Base-by-base conservation (phyloP, 1,140 invertebrate genomes). In the Dreissena polymorpha region DNA sequence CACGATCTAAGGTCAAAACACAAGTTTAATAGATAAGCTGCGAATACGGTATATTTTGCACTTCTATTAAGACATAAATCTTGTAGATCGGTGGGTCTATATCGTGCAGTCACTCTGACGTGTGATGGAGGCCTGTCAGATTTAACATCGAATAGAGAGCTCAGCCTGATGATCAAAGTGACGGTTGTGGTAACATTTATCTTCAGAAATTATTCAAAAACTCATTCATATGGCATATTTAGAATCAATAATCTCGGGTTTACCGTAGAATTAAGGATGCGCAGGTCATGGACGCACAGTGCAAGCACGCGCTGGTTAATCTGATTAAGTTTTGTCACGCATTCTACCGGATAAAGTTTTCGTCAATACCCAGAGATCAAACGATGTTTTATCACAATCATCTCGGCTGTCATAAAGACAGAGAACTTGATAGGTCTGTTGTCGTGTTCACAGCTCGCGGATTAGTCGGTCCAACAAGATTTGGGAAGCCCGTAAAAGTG, bases 271-370 rank as follows among this genome's bases (percentile, higher is more conserved):
- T 29, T 78, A 78, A 70, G 76, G 64, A 78, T 78, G 67, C 68
- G 68, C 16, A 29, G n/a, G 64, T 65, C 51, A 67, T 39, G 65
- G 29, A 25, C 50, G 29, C 49, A 76, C 74, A 78, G 49, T 25
- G 18, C 39, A 49, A 6, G 57, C 49, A 50, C 65, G 69, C 65
- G 25, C 53, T 18, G 10, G 57, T 18, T 60, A 23, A 60, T 60
- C 57, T n/a, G 57, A 60, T 60, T 60, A 60, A 60, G 16, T 60
- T 60, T 49, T 71, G 79, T 65, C 79, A 82, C 79, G 79, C 79
- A 82, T 67, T 55, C 67, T 82, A 29, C 0, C 79, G 63, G 57
- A 82, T 82, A 67, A 29, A 39, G 71, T 82, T 82, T n/a, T 64
- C 79, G 27, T 14, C 25, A 64, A 29, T 21, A 12, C 39, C 21